phyloP scores from a whole-genome alignment of 2,888 invertebrate species.

The Philopedon plagiatum region DNA sequence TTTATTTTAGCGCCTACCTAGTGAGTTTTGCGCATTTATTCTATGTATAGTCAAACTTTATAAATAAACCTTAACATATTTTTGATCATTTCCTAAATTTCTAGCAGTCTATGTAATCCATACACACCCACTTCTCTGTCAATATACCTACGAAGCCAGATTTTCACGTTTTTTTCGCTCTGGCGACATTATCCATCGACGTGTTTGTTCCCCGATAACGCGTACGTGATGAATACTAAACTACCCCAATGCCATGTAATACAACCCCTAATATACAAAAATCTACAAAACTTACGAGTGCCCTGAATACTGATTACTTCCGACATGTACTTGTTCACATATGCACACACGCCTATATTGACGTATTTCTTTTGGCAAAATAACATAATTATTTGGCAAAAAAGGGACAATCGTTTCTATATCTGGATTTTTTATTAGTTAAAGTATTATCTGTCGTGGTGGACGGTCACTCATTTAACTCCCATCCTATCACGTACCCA shows the following conservation, averaged over 20 bases:
- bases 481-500: too few species aligned
- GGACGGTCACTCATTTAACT: too few species aligned
- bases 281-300: slow-evolving; percentile 45
- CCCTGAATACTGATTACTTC: slow-evolving; percentile 46
- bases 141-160: slow-evolving; percentile 24
- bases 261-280: slow-evolving; percentile 49
- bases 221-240: slow-evolving; percentile 48
- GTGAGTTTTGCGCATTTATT: too few species aligned
- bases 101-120: slow-evolving; percentile 8
- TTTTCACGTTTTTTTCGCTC: slow-evolving; percentile 41
- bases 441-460: too few species aligned
- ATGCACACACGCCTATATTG: background rate
- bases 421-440: too few species aligned
- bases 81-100: too few species aligned
- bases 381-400: slow-evolving; percentile 12
- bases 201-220: slow-evolving; percentile 44
- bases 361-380: slow-evolving; percentile 13
- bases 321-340: slow-evolving; percentile 7
- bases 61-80: too few species aligned
- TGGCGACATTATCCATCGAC: slow-evolving; percentile 39
- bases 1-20: too few species aligned
- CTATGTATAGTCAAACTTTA: too few species aligned
- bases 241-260: slow-evolving; percentile 24
- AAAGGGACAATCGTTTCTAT: too few species aligned
- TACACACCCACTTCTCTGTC: slow-evolving; percentile 3